Base-by-base conservation (phyloP, 2,797 vertebrate species). In the Sebastes cheni region DNA sequence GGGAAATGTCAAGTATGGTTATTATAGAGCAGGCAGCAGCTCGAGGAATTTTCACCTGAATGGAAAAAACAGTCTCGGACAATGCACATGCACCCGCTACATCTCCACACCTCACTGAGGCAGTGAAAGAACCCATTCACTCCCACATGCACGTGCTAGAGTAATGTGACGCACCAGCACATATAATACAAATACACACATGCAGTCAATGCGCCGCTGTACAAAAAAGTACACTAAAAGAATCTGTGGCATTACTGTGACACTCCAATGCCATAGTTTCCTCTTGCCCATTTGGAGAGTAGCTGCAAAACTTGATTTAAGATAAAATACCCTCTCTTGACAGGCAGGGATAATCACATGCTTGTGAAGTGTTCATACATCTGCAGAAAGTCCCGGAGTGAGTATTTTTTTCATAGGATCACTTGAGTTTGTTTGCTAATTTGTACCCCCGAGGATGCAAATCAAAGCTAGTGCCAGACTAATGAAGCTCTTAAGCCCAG, bases 401-500 rank as follows among this genome's bases (percentile, higher is more conserved):
- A 80, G 58, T 36, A 42, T 73, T 76, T 67, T 36, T 66, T 89
- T 87, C 77, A 75, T 36, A 80, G 64, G 84, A 90, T 80, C 87
- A 90, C 81, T 91, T 89, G 75, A 92, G 79, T 72, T 81, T 88
- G 82, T 90, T 85, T 90, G 87, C 83, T 94, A 94, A 95, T 95
- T 90, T 94, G 94, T 81, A 94, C 92, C 91, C 89, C 64, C 11
- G 89, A 93, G 91, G 92, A 91, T 89, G 82, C 89, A 91, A 91
- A 94, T 95, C 84, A 94, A 92, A 94, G 91, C 79, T 73, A 90
- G 72, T 81, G 88, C 85, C 82, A 87, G 78, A 83, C 88, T 94
- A 95, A 96, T 93, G 92, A 94, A 89, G 93, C 88, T 85, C 91
- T 94, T 91, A 90, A 83, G 89, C 91, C 89, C 81, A 75, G 85